Conservation (phyloP, 2,888 invertebrate species). For the Alloscopus bannaensis region DNA sequence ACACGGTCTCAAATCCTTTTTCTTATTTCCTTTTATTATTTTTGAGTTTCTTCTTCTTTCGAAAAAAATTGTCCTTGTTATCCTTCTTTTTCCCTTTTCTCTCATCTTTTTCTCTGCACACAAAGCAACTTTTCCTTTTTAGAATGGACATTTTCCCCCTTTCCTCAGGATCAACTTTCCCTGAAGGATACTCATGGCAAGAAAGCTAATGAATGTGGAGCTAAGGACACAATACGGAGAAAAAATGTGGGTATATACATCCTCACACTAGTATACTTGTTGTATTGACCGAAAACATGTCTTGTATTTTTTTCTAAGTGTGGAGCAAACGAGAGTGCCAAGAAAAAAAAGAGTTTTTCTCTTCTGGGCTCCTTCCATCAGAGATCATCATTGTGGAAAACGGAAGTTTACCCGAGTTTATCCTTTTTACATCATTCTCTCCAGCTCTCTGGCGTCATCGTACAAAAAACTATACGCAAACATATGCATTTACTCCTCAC, state of each 20-base stretch:
- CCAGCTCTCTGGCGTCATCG: neutral
- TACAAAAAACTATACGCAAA: too few species aligned
- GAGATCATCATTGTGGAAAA: too few species aligned
- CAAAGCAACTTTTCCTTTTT: too few species aligned
- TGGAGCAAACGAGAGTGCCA: neutral
- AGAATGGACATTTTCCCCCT: slow-evolving; percentile 13
- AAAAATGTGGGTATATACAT: neutral
- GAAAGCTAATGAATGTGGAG: too few species aligned
- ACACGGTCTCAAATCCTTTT: neutral
- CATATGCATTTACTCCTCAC: too few species aligned
- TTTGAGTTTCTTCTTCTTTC: neutral
- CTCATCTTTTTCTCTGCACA: slow-evolving; percentile 4
- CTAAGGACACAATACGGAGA: neutral
- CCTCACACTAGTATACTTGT: neutral
- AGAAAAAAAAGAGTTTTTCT: neutral
- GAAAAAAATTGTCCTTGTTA: slow-evolving; percentile 5
- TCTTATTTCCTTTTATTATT: too few species aligned
- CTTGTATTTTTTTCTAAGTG: neutral
- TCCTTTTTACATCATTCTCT: neutral
- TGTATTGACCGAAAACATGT: neutral
- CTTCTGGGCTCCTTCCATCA: neutral
- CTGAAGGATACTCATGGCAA: slow-evolving; percentile 13
- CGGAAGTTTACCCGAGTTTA: neutral
- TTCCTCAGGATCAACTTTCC: slow-evolving; percentile 24
- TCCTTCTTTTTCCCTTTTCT: slow-evolving; percentile 5